phyloP scores from a whole-genome alignment of 53 echinoderm and acorn worm species.

The Henricia sp. region DNA sequence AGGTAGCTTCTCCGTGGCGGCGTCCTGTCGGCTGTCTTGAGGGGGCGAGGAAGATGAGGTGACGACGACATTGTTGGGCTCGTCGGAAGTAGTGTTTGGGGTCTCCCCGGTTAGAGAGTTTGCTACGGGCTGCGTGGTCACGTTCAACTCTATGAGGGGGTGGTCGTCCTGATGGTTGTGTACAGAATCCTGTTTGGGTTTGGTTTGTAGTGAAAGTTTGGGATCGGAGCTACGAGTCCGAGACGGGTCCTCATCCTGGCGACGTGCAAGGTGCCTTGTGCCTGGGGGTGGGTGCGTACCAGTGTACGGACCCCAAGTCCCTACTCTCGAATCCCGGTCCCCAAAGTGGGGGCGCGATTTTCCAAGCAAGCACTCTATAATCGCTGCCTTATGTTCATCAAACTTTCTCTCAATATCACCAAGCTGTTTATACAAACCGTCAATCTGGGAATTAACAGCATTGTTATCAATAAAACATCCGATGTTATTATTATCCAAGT shows the following conservation, averaged over 20 bases:
- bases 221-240: no score
- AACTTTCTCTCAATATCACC: conserved; percentile 84
- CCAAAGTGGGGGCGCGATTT: conserved; percentile 24
- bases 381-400: conserved; percentile 85
- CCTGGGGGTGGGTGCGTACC: conserved; percentile 13
- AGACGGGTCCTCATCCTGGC: conserved; percentile 10
- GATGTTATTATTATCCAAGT: conserved; percentile 56
- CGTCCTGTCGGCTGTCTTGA: conserved; percentile 39
- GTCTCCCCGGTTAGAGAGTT: conserved; percentile 25
- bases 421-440: conserved; percentile 85
- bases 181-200: neutral
- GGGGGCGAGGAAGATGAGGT: conserved; percentile 60
- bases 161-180: conserved; percentile 28
- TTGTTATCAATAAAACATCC: conserved; percentile 67
- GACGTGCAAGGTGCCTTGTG: conserved; percentile 6
- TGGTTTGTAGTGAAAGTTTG: no score
- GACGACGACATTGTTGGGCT: conserved; percentile 34
- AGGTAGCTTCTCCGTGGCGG: conserved; percentile 39
- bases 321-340: conserved; percentile 5
- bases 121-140: neutral
- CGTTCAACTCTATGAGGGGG: conserved; percentile 27
- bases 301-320: no score
- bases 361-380: conserved; percentile 74
- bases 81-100: conserved; percentile 14
- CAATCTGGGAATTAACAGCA: conserved; percentile 77